These are phyloP conservation scores for Chelidonichthys spinosus DNA, from an alignment of 2,797 vertebrate genomes.

Conservation along the genomic window DNA sequence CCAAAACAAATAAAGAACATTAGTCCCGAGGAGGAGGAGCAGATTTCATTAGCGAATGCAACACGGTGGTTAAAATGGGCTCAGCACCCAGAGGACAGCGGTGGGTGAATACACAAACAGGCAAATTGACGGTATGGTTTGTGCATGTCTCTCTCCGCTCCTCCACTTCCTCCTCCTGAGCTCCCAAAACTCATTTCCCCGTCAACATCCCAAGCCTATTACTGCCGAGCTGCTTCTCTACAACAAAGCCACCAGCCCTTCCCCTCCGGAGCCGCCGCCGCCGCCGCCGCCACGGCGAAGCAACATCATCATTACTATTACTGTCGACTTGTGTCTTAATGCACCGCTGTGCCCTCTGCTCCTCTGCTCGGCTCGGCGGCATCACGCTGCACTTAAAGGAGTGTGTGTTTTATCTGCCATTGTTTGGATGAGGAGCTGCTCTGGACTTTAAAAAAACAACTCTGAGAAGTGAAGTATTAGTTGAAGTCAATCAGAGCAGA, in stretches of 20 bases:
- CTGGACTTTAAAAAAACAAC: slow-evolving; percentile 22
- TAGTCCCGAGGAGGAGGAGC: slow-evolving; percentile 30
- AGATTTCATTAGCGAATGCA: slow-evolving; percentile 37
- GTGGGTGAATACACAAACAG: slow-evolving; percentile 55
- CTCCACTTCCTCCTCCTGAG: slow-evolving; percentile 63
- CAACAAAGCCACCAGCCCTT: slow-evolving; percentile 51
- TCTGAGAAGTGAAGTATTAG: slow-evolving; percentile 23
- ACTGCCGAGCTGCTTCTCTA: slow-evolving; percentile 46
- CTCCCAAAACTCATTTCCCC: slow-evolving; percentile 77
- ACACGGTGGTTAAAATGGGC: slow-evolving; percentile 36
- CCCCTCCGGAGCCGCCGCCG: slow-evolving; percentile 34
- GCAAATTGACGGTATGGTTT: slow-evolving; percentile 25
- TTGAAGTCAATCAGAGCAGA: slow-evolving; percentile 21
- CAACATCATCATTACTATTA: slow-evolving; percentile 68
- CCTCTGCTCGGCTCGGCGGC: slow-evolving; percentile 37
- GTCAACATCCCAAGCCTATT: slow-evolving; percentile 73
- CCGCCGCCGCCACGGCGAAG: slow-evolving; percentile 48
- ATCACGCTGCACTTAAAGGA: slow-evolving; percentile 30
- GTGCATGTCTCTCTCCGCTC: slow-evolving; percentile 40
- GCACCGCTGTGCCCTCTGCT: slow-evolving; percentile 44
- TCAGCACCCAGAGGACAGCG: slow-evolving; percentile 42
- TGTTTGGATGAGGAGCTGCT: slow-evolving; percentile 45
- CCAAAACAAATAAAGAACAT: slow-evolving; percentile 33
- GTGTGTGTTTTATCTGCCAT: slow-evolving; percentile 26
- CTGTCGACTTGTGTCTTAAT: slow-evolving; percentile 69